A percentile compares a stretch with the other conserved stretches of the same genome.
phyloP scores from a whole-genome alignment of 2,113 vertebrate genomes.

The Ciconia boyciana region DNA sequence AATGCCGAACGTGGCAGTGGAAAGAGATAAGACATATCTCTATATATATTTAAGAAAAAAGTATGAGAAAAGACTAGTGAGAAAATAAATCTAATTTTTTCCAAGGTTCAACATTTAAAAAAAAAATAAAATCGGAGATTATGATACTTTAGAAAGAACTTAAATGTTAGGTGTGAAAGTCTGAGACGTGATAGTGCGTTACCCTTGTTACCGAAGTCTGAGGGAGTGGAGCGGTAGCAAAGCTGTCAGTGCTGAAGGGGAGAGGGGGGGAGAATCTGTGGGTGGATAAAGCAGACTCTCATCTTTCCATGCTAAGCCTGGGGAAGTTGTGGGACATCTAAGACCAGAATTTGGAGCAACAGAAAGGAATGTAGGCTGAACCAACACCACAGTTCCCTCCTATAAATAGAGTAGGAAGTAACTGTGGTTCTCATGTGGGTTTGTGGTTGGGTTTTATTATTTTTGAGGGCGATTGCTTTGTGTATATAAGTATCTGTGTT shows the following conservation, averaged over 20 bases:
- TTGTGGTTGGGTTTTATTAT: neutral
- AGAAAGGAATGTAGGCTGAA: neutral
- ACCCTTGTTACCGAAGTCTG: neutral
- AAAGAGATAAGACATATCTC: neutral
- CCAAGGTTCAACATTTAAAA: neutral
- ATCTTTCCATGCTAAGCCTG: neutral
- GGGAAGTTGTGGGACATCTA: neutral
- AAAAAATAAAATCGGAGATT: neutral
- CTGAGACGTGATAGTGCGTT: neutral
- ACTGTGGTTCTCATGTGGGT: neutral
- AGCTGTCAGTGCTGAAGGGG: neutral
- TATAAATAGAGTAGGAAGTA: slow-evolving; percentile 22
- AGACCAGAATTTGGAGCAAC: neutral
- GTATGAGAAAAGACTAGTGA: neutral
- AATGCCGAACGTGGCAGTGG: neutral
- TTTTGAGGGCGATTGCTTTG: neutral
- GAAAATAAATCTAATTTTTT: neutral
- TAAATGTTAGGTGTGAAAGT: neutral
- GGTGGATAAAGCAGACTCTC: neutral
- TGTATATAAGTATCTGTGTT: neutral
- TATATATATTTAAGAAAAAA: neutral
- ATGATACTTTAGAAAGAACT: neutral
- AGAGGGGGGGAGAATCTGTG: neutral
- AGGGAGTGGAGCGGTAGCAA: neutral
- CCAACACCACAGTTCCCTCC: neutral